Percentiles rank a stretch among this genome's conserved stretches.
Evolutionary conservation across 1,140 invertebrate species (phyloP).

Genomic region (Nautilus pompilius): DNA sequence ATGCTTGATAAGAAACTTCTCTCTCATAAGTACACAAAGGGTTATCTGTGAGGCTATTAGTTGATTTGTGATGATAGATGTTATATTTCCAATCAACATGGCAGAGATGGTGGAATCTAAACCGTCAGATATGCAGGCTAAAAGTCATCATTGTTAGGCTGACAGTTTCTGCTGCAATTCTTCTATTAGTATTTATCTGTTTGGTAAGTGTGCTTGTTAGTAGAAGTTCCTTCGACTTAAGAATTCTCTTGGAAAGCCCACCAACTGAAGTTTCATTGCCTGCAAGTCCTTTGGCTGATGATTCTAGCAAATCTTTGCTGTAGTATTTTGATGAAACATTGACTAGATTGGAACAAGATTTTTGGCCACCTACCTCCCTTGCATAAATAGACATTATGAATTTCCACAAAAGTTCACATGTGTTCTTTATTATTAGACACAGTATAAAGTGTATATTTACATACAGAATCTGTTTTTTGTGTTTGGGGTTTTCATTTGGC

Average conservation of each 20-base stretch:
- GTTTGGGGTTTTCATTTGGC: too few relatives aligned
- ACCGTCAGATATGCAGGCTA: background rate
- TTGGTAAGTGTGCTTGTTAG: background rate
- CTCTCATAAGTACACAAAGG: conserved; percentile 15
- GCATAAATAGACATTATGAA: background rate
- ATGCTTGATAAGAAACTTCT: conserved; percentile 8
- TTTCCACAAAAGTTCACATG: too few relatives aligned
- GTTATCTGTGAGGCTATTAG: conserved; percentile 16
- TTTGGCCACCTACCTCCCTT: background rate
- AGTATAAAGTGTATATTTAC: too few relatives aligned
- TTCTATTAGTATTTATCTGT: background rate
- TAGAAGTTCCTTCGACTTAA: background rate
- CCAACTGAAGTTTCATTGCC: background rate
- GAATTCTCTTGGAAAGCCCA: background rate
- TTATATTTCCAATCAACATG: conserved; percentile 13
- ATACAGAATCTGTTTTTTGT: too few relatives aligned
- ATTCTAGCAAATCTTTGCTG: conserved; percentile 8
- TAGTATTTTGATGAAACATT: background rate
- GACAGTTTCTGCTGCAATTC: too few relatives aligned
- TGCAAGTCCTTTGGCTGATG: background rate
- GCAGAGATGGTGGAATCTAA: conserved; percentile 9
- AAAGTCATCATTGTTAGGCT: too few relatives aligned
- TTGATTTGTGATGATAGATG: too few relatives aligned
- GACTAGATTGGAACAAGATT: conserved; percentile 1
- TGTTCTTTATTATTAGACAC: too few relatives aligned